Conservation (phyloP, 2,113 vertebrate species). For the Tenebrosternarchus preto region DNA sequence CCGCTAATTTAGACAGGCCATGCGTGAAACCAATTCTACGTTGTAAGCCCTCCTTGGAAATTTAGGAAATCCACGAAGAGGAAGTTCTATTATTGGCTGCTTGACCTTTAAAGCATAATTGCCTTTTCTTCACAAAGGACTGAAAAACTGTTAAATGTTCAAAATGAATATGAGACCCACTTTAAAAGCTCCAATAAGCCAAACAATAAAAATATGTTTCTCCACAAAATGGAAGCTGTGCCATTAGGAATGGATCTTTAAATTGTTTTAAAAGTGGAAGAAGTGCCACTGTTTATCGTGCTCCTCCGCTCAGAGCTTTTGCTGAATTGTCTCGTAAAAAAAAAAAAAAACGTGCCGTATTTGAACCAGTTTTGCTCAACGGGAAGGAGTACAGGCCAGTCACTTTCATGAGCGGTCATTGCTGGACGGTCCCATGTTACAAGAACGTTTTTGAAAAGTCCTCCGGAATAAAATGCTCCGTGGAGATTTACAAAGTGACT, state of each 20-base stretch:
- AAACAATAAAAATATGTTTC: constrained; percentile 69
- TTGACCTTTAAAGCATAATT: constrained; percentile 80
- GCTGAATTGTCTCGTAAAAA: constrained; percentile 63
- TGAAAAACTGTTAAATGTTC: constrained; percentile 60
- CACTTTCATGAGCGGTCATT: constrained; percentile 48
- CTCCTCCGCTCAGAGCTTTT: constrained; percentile 44
- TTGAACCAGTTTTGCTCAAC: constrained; percentile 40
- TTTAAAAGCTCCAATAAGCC: constrained; percentile 69
- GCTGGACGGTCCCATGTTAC: constrained; percentile 28
- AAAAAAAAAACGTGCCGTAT: constrained; percentile 55
- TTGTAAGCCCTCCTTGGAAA: constrained; percentile 37
- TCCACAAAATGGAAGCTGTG: constrained; percentile 62
- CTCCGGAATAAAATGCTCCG: constrained; percentile 35
- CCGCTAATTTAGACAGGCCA: constrained; percentile 28
- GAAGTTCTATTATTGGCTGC: constrained; percentile 69
- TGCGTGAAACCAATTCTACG: constrained; percentile 37
- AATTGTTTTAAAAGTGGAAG: constrained; percentile 61
- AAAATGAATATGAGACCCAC: constrained; percentile 59
- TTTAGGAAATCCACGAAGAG: constrained; percentile 44
- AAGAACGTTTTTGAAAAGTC: constrained; percentile 13
- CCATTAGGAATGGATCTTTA: constrained; percentile 60
- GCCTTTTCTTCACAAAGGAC: constrained; percentile 71
- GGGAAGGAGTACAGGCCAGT: constrained; percentile 49
- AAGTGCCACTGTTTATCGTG: constrained; percentile 41
- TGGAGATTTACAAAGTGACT: constrained; percentile 52